phyloP scores from a whole-genome alignment of 2,113 vertebrate genomes.

The Gyps fulvus region DNA sequence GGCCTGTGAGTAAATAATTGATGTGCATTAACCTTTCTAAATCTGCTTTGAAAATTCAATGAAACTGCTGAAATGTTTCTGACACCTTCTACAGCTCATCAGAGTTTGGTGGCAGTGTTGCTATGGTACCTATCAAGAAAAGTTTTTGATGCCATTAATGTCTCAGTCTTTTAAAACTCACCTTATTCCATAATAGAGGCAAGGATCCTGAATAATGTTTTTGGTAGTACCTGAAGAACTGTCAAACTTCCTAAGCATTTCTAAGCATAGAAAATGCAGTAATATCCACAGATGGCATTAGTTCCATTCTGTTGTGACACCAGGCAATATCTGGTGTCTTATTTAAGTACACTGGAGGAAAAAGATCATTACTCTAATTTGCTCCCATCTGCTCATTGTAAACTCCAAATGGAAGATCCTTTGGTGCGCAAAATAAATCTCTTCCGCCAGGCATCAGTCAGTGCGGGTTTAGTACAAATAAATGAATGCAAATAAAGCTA shows the following conservation, averaged over 20 bases:
- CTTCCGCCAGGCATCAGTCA: not conserved
- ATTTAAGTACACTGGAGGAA: not conserved
- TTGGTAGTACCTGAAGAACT: not conserved
- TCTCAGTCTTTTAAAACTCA: not conserved
- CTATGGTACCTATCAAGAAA: not conserved
- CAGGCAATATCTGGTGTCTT: not conserved
- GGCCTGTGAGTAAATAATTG: not conserved
- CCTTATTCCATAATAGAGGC: not conserved
- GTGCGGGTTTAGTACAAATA: not conserved
- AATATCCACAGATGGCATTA: not conserved
- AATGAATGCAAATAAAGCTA: conserved; percentile 6
- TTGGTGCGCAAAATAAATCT: conserved; percentile 23
- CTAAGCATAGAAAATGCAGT: not conserved
- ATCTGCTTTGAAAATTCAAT: not conserved
- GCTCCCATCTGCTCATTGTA: not conserved
- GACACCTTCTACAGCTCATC: not conserved
- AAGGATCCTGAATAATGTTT: not conserved
- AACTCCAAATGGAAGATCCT: conserved; percentile 4
- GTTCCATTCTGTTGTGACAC: not conserved
- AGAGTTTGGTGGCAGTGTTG: not conserved
- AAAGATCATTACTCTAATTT: not conserved
- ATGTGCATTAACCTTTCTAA: not conserved
- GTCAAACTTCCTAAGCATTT: not conserved
- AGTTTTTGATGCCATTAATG: not conserved
- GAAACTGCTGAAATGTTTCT: not conserved